Conservation (phyloP, 2,113 vertebrate species). For the Nipponia nippon region DNA sequence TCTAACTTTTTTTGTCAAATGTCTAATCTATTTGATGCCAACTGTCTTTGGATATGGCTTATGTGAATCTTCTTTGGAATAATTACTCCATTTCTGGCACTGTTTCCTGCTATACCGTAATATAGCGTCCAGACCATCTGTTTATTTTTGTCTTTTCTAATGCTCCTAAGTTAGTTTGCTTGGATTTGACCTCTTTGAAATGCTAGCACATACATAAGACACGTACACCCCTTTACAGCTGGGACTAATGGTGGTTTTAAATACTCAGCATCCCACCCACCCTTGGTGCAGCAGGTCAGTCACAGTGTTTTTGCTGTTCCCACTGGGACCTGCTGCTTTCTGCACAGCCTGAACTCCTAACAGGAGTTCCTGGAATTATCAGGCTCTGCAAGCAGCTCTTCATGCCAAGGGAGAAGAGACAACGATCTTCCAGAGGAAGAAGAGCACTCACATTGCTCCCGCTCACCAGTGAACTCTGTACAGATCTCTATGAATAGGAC, state of each 20-base stretch:
- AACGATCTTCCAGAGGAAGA: background rate
- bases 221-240: fast-evolving
- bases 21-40: background rate
- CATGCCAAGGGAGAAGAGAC: background rate
- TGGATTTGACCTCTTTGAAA: background rate
- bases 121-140: background rate
- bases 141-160: background rate
- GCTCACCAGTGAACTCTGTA: background rate
- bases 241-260: background rate
- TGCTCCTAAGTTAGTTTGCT: background rate
- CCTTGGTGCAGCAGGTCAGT: fast-evolving
- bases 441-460: background rate
- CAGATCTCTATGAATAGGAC: background rate
- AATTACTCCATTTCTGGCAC: background rate
- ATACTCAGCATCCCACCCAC: background rate
- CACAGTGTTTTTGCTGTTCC: background rate
- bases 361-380: background rate
- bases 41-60: background rate
- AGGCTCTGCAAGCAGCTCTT: background rate
- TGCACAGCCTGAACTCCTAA: background rate
- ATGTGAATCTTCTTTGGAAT: background rate
- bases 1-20: background rate
- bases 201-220: background rate
- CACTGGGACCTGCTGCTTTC: background rate
- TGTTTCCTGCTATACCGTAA: background rate